Evolutionary conservation across 1,140 invertebrate genomes (phyloP).

Genomic region (Doryteuthis pealeii): DNA sequence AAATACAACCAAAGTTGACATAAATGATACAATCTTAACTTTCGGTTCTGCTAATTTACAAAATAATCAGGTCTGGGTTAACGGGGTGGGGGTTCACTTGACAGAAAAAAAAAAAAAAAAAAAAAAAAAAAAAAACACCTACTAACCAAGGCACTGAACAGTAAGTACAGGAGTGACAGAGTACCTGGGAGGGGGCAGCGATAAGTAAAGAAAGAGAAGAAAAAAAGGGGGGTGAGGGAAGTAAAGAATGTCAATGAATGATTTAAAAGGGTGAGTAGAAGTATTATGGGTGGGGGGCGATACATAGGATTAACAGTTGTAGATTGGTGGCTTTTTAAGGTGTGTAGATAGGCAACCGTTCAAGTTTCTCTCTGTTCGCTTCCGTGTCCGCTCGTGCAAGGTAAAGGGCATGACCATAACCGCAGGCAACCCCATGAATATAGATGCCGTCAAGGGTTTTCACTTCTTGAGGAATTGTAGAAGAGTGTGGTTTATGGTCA

Average conservation of each 20-base stretch:
- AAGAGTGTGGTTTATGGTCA: conserved; percentile 79
- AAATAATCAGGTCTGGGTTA: too few relatives aligned
- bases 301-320: not conserved
- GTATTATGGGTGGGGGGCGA: not conserved
- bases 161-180: too few relatives aligned
- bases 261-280: not conserved
- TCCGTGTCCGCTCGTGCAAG: conserved; percentile 70
- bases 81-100: too few relatives aligned
- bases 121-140: too few relatives aligned
- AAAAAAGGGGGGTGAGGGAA: not conserved
- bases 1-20: too few relatives aligned
- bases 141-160: too few relatives aligned
- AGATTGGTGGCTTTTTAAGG: conserved; percentile 19
- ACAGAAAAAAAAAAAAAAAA: too few relatives aligned
- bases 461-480: conserved; percentile 85
- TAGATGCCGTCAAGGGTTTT: conserved; percentile 79
- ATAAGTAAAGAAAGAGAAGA: not conserved
- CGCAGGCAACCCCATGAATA: conserved; percentile 79
- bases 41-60: too few relatives aligned
- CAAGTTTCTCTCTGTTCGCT: conserved; percentile 68
- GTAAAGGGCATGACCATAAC: conserved; percentile 79
- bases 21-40: too few relatives aligned
- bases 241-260: not conserved
- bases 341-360: conserved; percentile 65
- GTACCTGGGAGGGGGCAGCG: not conserved